A percentile compares a stretch with the other conserved stretches of the same genome.
phyloP scores from a whole-genome alignment of 2,113 vertebrate species.

The Fukomys damarensis region DNA sequence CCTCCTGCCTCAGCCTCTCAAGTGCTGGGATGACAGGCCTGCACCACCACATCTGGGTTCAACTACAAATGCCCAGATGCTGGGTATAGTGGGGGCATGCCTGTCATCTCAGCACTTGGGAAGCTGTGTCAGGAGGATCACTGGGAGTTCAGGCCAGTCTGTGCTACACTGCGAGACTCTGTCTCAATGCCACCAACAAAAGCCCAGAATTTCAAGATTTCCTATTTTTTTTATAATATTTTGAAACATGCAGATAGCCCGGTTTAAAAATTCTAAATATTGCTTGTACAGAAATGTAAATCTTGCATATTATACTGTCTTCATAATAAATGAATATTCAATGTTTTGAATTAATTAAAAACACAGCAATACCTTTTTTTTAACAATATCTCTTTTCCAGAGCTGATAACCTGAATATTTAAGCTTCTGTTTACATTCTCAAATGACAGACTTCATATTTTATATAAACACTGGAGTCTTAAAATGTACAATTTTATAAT shows the following conservation, averaged over 20 bases:
- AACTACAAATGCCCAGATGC: neutral
- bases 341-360: slow-evolving; percentile 21
- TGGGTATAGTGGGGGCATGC: neutral
- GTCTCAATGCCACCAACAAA: neutral
- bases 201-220: slow-evolving; percentile 45
- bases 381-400: neutral
- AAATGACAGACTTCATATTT: slow-evolving; percentile 39
- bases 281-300: slow-evolving; percentile 1
- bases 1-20: neutral
- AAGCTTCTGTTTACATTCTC: neutral
- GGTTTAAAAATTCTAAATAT: slow-evolving; percentile 31
- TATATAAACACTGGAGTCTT: neutral
- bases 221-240: slow-evolving; percentile 28
- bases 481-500: neutral
- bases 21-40: neutral
- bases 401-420: neutral
- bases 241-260: neutral
- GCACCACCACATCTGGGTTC: neutral
- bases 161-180: neutral
- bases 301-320: neutral
- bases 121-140: neutral
- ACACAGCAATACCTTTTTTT: neutral
- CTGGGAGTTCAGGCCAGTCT: neutral
- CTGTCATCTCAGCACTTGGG: neutral
- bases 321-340: neutral